Evolutionary conservation across 1,140 invertebrate species (phyloP), one percentile per base, ranked within the genome.

Genomic region (Heliconius nattereri): DNA sequence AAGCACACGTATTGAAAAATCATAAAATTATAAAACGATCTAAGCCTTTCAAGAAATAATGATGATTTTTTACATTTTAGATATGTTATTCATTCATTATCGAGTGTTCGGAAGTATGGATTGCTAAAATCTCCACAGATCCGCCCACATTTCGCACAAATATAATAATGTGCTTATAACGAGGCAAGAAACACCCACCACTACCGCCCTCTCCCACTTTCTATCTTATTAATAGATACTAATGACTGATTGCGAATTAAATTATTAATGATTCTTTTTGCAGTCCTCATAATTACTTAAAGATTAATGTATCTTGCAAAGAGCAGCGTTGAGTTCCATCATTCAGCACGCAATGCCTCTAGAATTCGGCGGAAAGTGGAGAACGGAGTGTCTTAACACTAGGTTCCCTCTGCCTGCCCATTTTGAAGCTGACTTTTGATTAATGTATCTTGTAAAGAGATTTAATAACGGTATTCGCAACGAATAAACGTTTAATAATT

Each of bases 141-240:
- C 89, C 92, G 87, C 92, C 92, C 84, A 87, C 85, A 88, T 88
- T 92, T 91, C 89, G 85, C 87, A 78, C 87, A 80, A 85, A 82
- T 89, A 82, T 92, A 94, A 92, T 92, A 94, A 92, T 92, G 91
- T 90, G 85, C 90, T 91, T 91, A 93, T 92, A 94, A 93, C 90
- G 91, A 94, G 80, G 80, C 78, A 77, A 71, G 84, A 81, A 84
- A 90, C 91, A 93, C 91, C 92, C 91, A 91, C 86, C 86, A 81
- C 19, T 81, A 79, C 82, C 71, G 84, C 82, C 87, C 88, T 87
- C 86, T 84, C 85, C 84, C 83, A 86, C 87, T 91, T 88, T 88
- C 87, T 89, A 90, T 79, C 91, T 89, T 89, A 84, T 87, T 87
- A 91, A 90, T 90, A 87, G 85, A 86, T 79, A 23, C 60, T 66